A percentile compares a stretch with the other conserved stretches of the same genome.
Conservation (phyloP, 1,140 invertebrate species). For the Drosophila trapezifrons region DNA sequence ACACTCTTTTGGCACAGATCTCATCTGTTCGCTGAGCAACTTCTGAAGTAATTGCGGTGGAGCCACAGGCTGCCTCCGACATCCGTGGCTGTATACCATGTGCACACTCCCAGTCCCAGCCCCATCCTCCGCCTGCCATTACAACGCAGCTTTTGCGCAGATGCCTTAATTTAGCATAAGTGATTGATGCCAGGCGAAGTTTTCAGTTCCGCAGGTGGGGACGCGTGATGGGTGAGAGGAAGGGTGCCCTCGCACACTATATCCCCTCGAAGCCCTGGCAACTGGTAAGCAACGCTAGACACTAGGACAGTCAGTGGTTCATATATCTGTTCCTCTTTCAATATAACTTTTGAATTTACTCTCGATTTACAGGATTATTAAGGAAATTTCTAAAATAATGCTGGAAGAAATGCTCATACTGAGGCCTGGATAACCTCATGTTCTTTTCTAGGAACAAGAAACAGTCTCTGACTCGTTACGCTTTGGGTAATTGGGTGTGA, state of each 20-base stretch:
- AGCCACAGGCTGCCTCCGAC: slow-evolving; percentile 1
- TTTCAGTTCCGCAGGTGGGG: slow-evolving; percentile 22
- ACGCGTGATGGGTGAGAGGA: neutral
- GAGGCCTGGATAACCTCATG: too few species aligned
- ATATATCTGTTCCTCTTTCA: too few species aligned
- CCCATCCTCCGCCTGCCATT: neutral
- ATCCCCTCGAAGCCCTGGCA: neutral
- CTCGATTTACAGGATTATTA: too few species aligned
- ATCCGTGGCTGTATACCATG: neutral
- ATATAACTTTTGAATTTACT: too few species aligned
- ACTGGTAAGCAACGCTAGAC: neutral
- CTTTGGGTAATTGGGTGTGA: neutral
- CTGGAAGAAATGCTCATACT: too few species aligned
- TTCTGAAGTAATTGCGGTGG: slow-evolving; percentile 14
- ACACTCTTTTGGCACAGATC: slow-evolving; percentile 12
- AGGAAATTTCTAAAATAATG: too few species aligned
- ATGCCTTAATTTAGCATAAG: slow-evolving; percentile 64
- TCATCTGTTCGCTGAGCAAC: slow-evolving; percentile 4
- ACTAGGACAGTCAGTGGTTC: too few species aligned
- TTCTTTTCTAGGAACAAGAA: too few species aligned
- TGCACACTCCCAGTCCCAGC: neutral
- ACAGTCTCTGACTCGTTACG: too few species aligned
- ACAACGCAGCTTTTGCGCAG: slow-evolving; percentile 11
- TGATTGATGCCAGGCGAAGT: slow-evolving; percentile 66
- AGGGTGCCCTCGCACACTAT: neutral